Base-by-base conservation (phyloP, 2,797 vertebrate genomes). In the Ammospiza maritima region DNA sequence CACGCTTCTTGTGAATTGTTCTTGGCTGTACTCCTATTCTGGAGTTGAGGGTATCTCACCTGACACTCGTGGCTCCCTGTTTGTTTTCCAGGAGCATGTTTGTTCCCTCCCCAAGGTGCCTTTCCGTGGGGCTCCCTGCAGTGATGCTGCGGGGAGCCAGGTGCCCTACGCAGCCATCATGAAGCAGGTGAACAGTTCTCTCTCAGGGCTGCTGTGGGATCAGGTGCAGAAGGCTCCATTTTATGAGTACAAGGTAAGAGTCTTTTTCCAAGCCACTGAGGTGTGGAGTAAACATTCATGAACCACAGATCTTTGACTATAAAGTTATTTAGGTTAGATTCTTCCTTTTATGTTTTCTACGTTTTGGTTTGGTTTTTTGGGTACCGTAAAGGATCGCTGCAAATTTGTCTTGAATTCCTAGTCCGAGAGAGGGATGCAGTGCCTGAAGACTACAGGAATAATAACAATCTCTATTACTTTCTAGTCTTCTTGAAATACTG, bases 101-200 rank as follows among this genome's bases (percentile, higher is more conserved):
- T 99, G 99, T 85, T 97, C 95, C 48, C 98, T 99, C 92, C 73
- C 97, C 45, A 96, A 98, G 96, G 97, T 98, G 27, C 98, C 99
- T 78, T 99, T 99, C 93, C 98, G 98, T 57, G 99, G 99, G 18
- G 98, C 98, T 72, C 98, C 99, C 10, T 99, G 99, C 96, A 99
- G 99, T 7, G 99, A 99, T 66, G 99, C 99, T 19, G 98, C 98
- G 20, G 99, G 99, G 53, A 97, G 3, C 19, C 99, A 99, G 96
- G 98, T 99, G 22, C 38, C 98, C 4, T 99, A 99, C 29, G 95
- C 97, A 67, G 87, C 76, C 73, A 98, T 99, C 73, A 99, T 99
- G 99, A 98, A 98, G 94, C 98, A 98, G 96, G 93, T 99, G 79
- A 98, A 98, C 73, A 95, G 65, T 80, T 99, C 99, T 7, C n/a